Evolutionary conservation across 2,797 vertebrate genomes (phyloP).

Genomic region (Odontamblyopus rebecca): DNA sequence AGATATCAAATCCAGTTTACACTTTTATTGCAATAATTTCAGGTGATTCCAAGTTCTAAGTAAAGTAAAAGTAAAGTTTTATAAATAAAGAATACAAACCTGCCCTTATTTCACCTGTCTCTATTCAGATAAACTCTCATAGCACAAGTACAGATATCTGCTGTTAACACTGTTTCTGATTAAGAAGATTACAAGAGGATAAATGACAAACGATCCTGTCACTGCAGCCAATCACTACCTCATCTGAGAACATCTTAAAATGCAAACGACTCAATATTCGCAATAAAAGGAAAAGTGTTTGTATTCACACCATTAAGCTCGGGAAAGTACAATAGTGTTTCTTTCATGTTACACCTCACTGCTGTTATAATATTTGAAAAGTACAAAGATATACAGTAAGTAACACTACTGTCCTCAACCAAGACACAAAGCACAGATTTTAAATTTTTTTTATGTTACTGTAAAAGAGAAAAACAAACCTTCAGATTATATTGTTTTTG

Average conservation of each 20-base stretch:
- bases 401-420: neutral
- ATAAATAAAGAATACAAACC: neutral
- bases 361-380: neutral
- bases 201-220: conserved; percentile 17
- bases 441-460: neutral
- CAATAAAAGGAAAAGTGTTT: neutral
- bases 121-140: neutral
- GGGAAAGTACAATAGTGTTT: neutral
- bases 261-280: neutral
- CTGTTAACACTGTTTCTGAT: neutral
- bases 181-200: conserved; percentile 6
- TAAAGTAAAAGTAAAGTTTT: neutral
- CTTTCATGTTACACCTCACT: neutral
- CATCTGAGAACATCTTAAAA: neutral
- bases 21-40: neutral
- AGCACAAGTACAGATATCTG: neutral
- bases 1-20: neutral
- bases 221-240: conserved; percentile 3
- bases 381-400: neutral
- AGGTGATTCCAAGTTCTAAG: too few relatives aligned
- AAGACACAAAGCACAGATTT: neutral
- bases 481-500: too few relatives aligned
- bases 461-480: neutral
- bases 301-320: neutral
- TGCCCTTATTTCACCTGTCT: neutral